These are phyloP conservation scores for Enoplosus armatus DNA, from an alignment of 2,797 vertebrate genomes.

Conservation along the genomic window DNA sequence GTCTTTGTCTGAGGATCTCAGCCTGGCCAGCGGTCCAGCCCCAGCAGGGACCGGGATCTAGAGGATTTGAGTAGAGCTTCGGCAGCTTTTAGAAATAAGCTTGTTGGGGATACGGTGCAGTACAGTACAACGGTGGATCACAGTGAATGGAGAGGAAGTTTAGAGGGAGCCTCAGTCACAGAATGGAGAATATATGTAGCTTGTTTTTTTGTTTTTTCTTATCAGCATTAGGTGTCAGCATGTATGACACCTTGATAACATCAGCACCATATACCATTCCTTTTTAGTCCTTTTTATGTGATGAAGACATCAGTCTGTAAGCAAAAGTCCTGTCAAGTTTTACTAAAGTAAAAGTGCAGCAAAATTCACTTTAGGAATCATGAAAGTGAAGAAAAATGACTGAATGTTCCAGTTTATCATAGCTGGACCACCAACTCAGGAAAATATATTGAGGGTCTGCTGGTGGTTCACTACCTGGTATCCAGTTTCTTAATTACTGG, in stretches of 20 bases:
- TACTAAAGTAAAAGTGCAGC: background rate
- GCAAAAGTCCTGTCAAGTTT: background rate
- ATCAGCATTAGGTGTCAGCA: constrained; percentile 43
- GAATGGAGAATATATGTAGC: constrained; percentile 33
- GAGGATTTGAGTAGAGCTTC: constrained; percentile 78
- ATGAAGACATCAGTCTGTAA: constrained; percentile 7
- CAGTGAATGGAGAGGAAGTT: constrained; percentile 58
- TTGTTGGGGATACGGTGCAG: constrained; percentile 66
- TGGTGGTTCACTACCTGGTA: background rate
- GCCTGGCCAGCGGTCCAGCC: constrained; percentile 70
- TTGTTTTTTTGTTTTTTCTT: too few species aligned
- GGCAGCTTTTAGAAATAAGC: constrained; percentile 82
- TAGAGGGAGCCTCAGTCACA: constrained; percentile 27
- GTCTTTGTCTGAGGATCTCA: constrained; percentile 78
- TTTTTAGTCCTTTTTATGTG: constrained; percentile 21
- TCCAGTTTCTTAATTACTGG: background rate
- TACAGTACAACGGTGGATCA: constrained; percentile 67
- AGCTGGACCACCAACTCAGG: background rate
- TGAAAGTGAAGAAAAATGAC: background rate
- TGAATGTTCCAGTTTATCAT: background rate
- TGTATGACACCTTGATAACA: constrained; percentile 44
- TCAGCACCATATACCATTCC: constrained; percentile 11
- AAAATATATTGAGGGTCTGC: background rate
- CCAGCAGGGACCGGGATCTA: constrained; percentile 78
- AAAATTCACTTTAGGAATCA: background rate